Conservation (phyloP, 1,140 invertebrate genomes). For the Drusus annulatus region DNA sequence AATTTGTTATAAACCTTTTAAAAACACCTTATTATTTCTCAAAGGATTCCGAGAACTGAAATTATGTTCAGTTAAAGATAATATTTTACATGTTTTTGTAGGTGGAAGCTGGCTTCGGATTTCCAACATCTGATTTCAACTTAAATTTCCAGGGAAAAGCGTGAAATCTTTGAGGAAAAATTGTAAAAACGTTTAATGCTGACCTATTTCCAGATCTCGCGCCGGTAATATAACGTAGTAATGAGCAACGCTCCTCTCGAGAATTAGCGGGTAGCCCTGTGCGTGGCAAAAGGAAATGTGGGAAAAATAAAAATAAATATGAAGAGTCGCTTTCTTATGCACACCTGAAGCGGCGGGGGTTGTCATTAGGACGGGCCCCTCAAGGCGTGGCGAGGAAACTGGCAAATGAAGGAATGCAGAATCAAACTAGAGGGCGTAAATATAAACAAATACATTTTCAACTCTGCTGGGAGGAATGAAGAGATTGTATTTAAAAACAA, state of each 20-base stretch:
- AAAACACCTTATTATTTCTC: no score
- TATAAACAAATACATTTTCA: not conserved
- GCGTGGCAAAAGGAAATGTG: constrained; percentile 12
- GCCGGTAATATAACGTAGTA: constrained; percentile 6
- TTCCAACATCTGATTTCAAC: no score
- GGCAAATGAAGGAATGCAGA: not conserved
- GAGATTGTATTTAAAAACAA: no score
- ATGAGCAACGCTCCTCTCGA: not conserved
- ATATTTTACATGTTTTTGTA: no score
- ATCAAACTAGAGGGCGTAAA: constrained; percentile 6
- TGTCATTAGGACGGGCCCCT: constrained; percentile 20
- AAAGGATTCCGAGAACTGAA: no score
- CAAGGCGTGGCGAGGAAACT: not conserved
- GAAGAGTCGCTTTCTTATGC: constrained; percentile 6
- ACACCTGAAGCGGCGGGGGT: not conserved
- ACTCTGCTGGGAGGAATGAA: no score
- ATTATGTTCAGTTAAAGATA: no score
- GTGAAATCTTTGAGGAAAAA: not conserved
- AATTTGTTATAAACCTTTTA: no score
- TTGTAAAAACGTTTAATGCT: not conserved
- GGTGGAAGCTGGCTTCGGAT: no score
- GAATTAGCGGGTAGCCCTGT: no score
- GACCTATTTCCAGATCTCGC: constrained; percentile 9
- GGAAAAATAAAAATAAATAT: constrained; percentile 13
- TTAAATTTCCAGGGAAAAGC: no score